phyloP scores from a whole-genome alignment of 2,113 vertebrate genomes.

The Pluvialis apricaria region DNA sequence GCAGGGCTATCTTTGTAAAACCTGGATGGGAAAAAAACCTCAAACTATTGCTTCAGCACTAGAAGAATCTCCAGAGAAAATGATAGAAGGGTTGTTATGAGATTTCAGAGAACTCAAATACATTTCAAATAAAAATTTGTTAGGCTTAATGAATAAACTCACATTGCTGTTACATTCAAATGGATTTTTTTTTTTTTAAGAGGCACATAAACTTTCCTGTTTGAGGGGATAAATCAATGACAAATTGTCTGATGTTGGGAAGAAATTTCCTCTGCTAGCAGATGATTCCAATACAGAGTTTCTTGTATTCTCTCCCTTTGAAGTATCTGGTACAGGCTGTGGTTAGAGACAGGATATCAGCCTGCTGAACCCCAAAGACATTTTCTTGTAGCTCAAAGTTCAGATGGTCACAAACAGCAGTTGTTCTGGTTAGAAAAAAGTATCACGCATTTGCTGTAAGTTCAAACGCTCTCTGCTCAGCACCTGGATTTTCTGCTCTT shows the following conservation, averaged over 20 bases:
- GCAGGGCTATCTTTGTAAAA: background rate
- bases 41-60: background rate
- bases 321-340: conserved; percentile 36
- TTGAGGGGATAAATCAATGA: conserved; percentile 21
- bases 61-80: background rate
- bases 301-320: conserved; percentile 52
- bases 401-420: conserved; percentile 56
- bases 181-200: background rate
- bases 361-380: conserved; percentile 34
- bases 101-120: background rate
- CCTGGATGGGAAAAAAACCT: background rate
- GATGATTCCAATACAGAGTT: conserved; percentile 57
- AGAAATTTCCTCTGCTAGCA: conserved; percentile 39
- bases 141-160: background rate
- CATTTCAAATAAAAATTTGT: background rate
- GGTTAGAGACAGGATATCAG: conserved; percentile 61
- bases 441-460: background rate
- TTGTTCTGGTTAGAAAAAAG: conserved; percentile 55
- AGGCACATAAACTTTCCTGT: background rate
- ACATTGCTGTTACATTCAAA: background rate
- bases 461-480: conserved; percentile 62
- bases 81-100: background rate
- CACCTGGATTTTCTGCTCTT: conserved; percentile 53
- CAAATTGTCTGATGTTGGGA: conserved; percentile 20
- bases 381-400: conserved; percentile 50